Evolutionary conservation across 2,888 invertebrate genomes (phyloP).

Genomic region (Corbicula japonica): DNA sequence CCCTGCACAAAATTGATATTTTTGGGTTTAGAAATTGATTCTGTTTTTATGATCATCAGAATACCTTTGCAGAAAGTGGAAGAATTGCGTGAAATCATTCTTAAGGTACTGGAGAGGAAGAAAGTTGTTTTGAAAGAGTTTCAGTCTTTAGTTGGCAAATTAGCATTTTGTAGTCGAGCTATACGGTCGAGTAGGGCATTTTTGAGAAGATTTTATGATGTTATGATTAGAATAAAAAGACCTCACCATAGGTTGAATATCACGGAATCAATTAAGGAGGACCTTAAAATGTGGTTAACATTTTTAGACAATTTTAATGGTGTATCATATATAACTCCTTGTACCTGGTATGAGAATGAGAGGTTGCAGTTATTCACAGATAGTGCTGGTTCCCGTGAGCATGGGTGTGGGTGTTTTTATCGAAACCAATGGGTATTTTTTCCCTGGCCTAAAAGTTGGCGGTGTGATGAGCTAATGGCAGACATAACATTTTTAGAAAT

Average conservation of each 20-base stretch:
- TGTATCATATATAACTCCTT: neutral
- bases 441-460: neutral
- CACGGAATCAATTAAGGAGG: neutral
- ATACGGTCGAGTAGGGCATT: constrained; percentile 34
- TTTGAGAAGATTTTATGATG: constrained; percentile 32
- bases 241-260: constrained; percentile 21
- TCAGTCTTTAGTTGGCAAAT: constrained; percentile 18
- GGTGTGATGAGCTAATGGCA: neutral
- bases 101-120: neutral
- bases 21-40: constrained; percentile 39
- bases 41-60: constrained; percentile 7
- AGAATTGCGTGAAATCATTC: neutral
- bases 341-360: constrained; percentile 1
- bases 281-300: constrained; percentile 21
- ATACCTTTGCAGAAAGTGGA: constrained; percentile 25
- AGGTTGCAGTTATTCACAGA: constrained; percentile 5
- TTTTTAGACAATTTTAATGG: constrained; percentile 32
- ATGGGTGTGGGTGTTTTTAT: constrained; percentile 15
- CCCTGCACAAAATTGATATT: constrained; percentile 20
- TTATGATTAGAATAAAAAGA: constrained; percentile 17
- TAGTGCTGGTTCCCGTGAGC: neutral
- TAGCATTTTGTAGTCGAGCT: constrained; percentile 22
- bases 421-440: neutral
- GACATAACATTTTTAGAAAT: constrained; percentile 14
- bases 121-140: constrained; percentile 3